A percentile compares a stretch with the other conserved stretches of the same genome.
These are phyloP conservation scores for Tetanocera ferruginea DNA, from an alignment of 2,888 invertebrate genomes.

Conservation along the genomic window DNA sequence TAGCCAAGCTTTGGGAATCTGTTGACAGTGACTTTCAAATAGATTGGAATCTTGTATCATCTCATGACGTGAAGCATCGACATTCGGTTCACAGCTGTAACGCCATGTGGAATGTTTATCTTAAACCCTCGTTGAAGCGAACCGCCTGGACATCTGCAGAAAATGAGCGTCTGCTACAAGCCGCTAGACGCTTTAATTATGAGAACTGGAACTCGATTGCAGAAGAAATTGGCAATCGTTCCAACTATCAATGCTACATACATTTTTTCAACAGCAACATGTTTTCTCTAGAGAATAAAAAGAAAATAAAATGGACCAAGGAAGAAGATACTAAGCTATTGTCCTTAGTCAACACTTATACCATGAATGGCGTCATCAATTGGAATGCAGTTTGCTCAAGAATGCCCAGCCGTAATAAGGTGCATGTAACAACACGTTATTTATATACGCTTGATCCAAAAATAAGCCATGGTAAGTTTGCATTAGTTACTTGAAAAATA, in stretches of 20 bases:
- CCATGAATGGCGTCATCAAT: slow-evolving; percentile 77
- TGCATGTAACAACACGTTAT: slow-evolving; percentile 77
- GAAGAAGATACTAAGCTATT: slow-evolving; percentile 79
- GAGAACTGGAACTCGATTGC: slow-evolving; percentile 81
- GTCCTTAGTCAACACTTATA: slow-evolving; percentile 75
- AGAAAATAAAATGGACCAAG: slow-evolving; percentile 72
- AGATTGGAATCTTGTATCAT: slow-evolving; percentile 66
- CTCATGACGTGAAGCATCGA: slow-evolving; percentile 69
- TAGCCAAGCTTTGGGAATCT: slow-evolving; percentile 45
- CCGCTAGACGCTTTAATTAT: slow-evolving; percentile 68
- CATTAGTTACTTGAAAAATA: background rate
- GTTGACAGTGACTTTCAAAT: slow-evolving; percentile 56
- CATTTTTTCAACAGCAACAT: slow-evolving; percentile 74
- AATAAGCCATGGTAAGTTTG: slow-evolving; percentile 61
- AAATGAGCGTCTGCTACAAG: slow-evolving; percentile 67
- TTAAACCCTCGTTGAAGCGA: slow-evolving; percentile 79
- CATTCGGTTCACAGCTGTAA: slow-evolving; percentile 77
- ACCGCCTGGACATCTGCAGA: slow-evolving; percentile 72
- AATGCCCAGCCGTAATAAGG: slow-evolving; percentile 76
- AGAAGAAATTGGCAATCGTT: slow-evolving; percentile 72
- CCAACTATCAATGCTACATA: slow-evolving; percentile 78
- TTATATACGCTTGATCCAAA: slow-evolving; percentile 61
- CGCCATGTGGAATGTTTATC: slow-evolving; percentile 79
- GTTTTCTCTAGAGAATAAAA: slow-evolving; percentile 45
- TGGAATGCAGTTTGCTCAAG: slow-evolving; percentile 79